Percentiles rank a stretch among this genome's conserved stretches.
These are phyloP conservation scores for Helleia helle DNA, from an alignment of 2,888 invertebrate species.

Conservation along the genomic window DNA sequence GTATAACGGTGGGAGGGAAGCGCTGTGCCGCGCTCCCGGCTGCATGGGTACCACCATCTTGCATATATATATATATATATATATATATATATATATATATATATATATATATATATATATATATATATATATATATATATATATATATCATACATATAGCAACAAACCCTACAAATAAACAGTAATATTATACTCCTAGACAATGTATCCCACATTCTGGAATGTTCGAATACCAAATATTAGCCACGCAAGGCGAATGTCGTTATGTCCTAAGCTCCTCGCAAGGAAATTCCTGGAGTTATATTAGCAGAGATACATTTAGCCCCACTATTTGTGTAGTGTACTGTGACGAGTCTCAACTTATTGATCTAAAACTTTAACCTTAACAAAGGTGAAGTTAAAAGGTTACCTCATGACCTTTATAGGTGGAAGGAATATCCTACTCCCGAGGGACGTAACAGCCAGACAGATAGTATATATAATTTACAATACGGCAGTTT, in stretches of 20 bases:
- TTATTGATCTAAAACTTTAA: neutral
- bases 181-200: too few relatives aligned
- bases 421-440: neutral
- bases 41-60: too few relatives aligned
- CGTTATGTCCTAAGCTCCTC: conserved; percentile 1
- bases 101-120: too few relatives aligned
- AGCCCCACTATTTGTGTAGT: conserved; percentile 25
- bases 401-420: neutral
- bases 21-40: too few relatives aligned
- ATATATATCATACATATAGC: too few relatives aligned
- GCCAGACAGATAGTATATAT: neutral
- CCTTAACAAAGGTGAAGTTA: neutral
- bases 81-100: too few relatives aligned
- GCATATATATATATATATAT: too few relatives aligned
- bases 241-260: neutral
- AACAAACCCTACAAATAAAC: too few relatives aligned
- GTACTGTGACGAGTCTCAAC: neutral
- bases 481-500: too few relatives aligned
- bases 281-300: conserved; percentile 44
- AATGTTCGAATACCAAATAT: neutral
- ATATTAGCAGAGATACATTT: conserved; percentile 50
- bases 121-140: too few relatives aligned
- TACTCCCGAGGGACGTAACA: neutral
- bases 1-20: too few relatives aligned
- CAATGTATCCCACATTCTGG: too few relatives aligned